A percentile compares a stretch with the other conserved stretches of the same genome.
phyloP scores from a whole-genome alignment of 1,140 invertebrate genomes.

The Aphelinus certus region DNA sequence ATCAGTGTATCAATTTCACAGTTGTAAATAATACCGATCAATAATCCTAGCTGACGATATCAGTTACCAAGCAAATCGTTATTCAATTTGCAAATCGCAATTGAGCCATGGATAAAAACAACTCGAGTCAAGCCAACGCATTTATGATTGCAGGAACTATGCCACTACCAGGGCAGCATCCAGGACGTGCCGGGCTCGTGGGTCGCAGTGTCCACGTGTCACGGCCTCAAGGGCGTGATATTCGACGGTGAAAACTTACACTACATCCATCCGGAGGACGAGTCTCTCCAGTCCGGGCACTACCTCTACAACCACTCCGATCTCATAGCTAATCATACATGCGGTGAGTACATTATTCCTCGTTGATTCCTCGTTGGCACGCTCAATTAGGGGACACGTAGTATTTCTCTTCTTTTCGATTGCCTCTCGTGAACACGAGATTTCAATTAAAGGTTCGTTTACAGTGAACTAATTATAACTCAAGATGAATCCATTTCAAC shows the following conservation, averaged over 20 bases:
- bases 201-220: conserved; percentile 88
- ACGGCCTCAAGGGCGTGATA: conserved; percentile 82
- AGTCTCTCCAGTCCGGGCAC: conserved; percentile 66
- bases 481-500: too few species aligned
- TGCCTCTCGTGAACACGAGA: too few species aligned
- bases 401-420: too few species aligned
- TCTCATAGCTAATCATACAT: conserved; percentile 73
- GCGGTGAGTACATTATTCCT: conserved; percentile 66
- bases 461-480: too few species aligned
- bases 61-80: too few species aligned
- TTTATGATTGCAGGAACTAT: conserved; percentile 74
- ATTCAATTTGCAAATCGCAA: too few species aligned
- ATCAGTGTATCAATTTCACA: not conserved
- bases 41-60: too few species aligned
- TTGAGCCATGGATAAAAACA: too few species aligned
- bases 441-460: too few species aligned
- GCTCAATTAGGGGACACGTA: too few species aligned
- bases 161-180: conserved; percentile 87
- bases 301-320: conserved; percentile 78
- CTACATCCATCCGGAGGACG: conserved; percentile 71
- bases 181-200: conserved; percentile 76
- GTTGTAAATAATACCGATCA: not conserved
- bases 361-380: too few species aligned
- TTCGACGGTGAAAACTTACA: conserved; percentile 81
- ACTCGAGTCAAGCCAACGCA: too few species aligned